Base-by-base conservation (phyloP, 2,113 vertebrate species). In the Asarcornis scutulata region DNA sequence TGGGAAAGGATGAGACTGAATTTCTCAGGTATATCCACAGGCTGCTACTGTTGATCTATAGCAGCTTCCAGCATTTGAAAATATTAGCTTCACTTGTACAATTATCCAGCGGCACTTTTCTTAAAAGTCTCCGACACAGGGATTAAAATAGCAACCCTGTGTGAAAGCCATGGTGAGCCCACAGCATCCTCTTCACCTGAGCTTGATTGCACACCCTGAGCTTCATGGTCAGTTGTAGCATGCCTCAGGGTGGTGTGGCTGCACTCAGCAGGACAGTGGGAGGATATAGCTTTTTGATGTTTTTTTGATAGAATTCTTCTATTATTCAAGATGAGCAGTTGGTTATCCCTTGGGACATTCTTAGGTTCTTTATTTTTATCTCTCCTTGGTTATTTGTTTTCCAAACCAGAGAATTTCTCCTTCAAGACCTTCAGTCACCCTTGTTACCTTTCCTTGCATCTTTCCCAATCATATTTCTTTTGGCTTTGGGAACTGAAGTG, bases 211-310 rank as follows among this genome's bases (percentile, higher is more conserved):
- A 69, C 11, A 17, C 7, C 13, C 5, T 5, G 21, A 71, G n/a
- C 68, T 50, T 87, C 46, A 36, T 3, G 7, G 38, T 22, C 71
- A 62, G 13, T 50, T 7, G 6, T 23, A 4, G 15, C 27, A 11
- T 0, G 1, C 26, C 59, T 36, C 1, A 1, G 36, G 40, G 23
- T 44, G 27, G 3, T 44, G 13, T 16, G 38, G 53, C 32, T 86
- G 64, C 22, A 48, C 63, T 63, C 48, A 72, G 22, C 1, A 0
- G 40, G 60, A 31, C 66, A 38, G 16, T 6, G 20, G 62, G 48
- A 87, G 6, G 23, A 44, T 62, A 22, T 12, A 53, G 17, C 55
- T 76, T 48, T 22, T 27, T 23, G 14, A 13, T 40, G 40, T 5
- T 40, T 40, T 40, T 40, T 40, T 40, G 40, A 40, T 13, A 40